Evolutionary conservation across 2,797 vertebrate species (phyloP).

Genomic region (Denticeps clupeoides): DNA sequence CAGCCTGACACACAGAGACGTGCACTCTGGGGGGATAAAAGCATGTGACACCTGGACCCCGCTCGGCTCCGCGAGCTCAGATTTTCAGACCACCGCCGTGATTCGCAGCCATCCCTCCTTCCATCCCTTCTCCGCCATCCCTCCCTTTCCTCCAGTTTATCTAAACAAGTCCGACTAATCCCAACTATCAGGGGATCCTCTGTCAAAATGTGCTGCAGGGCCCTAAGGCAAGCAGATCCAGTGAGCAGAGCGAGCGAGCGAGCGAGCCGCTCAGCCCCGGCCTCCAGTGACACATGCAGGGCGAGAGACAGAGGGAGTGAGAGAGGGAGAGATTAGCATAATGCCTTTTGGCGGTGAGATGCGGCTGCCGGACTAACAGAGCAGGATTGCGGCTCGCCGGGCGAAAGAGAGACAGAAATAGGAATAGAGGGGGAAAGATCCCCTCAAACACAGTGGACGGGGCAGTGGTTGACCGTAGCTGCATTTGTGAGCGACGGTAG

Average conservation of each 20-base stretch:
- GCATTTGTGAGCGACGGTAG: too few relatives aligned
- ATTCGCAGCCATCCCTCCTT: background rate
- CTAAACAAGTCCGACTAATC: constrained; percentile 99
- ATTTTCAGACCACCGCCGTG: constrained; percentile 33
- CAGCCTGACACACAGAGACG: too few relatives aligned
- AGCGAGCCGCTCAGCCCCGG: constrained; percentile 59
- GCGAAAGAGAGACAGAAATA: too few relatives aligned
- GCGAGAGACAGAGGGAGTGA: constrained; percentile 21
- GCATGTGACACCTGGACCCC: constrained; percentile 89
- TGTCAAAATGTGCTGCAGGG: constrained; percentile 99
- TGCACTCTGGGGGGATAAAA: too few relatives aligned
- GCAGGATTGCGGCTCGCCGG: background rate
- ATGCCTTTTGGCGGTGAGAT: constrained; percentile 94
- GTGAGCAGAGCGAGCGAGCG: constrained; percentile 68
- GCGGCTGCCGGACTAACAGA: constrained; percentile 86
- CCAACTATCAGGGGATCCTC: constrained; percentile 97
- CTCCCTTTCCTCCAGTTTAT: constrained; percentile 83
- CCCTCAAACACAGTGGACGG: too few relatives aligned
- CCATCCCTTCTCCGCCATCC: constrained; percentile 55
- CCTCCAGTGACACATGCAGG: constrained; percentile 63
- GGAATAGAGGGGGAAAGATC: too few relatives aligned
- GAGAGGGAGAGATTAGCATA: constrained; percentile 79
- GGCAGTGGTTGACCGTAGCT: too few relatives aligned
- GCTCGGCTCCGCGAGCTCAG: constrained; percentile 69
- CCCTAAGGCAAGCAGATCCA: constrained; percentile 93